Conservation (phyloP, 2,113 vertebrate genomes). For the Rhadina sibilatrix region DNA sequence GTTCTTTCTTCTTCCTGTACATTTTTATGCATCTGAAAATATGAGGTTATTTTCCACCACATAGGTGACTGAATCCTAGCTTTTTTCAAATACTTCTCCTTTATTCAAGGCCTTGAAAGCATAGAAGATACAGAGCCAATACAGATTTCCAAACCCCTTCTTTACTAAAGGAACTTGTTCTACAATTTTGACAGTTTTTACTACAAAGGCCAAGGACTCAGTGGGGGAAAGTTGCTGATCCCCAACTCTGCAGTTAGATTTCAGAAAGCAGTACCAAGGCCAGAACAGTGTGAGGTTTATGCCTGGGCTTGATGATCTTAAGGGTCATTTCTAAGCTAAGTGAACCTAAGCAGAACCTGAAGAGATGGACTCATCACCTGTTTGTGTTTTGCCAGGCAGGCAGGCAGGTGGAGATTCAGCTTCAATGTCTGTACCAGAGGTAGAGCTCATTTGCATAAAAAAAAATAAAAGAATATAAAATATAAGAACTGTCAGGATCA, state of each 20-base stretch:
- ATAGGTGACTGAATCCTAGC: neutral
- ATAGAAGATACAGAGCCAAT: neutral
- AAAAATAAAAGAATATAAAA: neutral
- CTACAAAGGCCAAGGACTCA: neutral
- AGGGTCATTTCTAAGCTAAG: neutral
- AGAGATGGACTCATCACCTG: neutral
- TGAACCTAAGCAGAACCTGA: neutral
- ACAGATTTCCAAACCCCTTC: neutral
- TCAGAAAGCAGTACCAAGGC: neutral
- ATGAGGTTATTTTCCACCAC: neutral
- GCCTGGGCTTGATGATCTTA: accelerated
- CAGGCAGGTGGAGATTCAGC: neutral
- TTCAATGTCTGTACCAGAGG: neutral
- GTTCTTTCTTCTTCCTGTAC: neutral
- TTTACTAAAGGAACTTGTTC: neutral
- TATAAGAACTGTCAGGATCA: neutral
- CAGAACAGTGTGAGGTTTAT: neutral
- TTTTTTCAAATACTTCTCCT: neutral
- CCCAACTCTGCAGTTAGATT: neutral
- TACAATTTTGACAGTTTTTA: neutral
- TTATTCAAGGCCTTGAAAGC: neutral
- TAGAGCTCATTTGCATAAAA: neutral
- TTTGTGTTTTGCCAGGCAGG: neutral
- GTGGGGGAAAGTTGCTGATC: neutral
- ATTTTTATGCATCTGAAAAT: neutral